These are phyloP conservation scores for Parauchenoglanis punctatus DNA, from an alignment of 2,797 vertebrate genomes.

Conservation along the genomic window DNA sequence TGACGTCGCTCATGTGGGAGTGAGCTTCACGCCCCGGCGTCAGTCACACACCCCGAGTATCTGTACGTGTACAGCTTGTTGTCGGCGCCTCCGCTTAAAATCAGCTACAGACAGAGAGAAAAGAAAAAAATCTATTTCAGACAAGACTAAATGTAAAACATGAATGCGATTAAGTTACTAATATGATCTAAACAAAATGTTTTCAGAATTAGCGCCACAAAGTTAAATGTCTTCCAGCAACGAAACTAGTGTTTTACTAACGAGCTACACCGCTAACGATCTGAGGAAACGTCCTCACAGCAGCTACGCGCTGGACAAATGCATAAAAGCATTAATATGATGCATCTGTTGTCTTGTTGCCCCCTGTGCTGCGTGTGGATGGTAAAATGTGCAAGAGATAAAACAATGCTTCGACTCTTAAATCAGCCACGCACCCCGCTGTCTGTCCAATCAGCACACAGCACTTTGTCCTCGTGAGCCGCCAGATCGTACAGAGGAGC, in stretches of 20 bases:
- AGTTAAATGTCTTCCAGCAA: no score
- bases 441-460: conserved; percentile 96
- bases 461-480: conserved; percentile 95
- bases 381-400: background rate
- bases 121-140: background rate
- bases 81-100: conserved; percentile 95
- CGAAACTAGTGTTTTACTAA: background rate
- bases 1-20: background rate
- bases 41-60: conserved; percentile 81
- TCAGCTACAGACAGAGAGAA: conserved; percentile 71
- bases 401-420: background rate
- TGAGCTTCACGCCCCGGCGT: conserved; percentile 81
- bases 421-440: conserved; percentile 77
- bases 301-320: background rate
- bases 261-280: background rate
- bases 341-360: background rate
- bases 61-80: conserved; percentile 95
- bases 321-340: background rate
- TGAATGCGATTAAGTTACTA: background rate
- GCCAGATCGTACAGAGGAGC: conserved; percentile 94
- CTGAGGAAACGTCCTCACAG: background rate
- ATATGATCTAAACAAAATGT: background rate
- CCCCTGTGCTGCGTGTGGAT: background rate
- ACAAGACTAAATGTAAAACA: background rate
- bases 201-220: background rate